Evolutionary conservation across 2,113 vertebrate genomes (phyloP), one percentile per base, ranked within the genome.

Genomic region (Aramus guarauna): DNA sequence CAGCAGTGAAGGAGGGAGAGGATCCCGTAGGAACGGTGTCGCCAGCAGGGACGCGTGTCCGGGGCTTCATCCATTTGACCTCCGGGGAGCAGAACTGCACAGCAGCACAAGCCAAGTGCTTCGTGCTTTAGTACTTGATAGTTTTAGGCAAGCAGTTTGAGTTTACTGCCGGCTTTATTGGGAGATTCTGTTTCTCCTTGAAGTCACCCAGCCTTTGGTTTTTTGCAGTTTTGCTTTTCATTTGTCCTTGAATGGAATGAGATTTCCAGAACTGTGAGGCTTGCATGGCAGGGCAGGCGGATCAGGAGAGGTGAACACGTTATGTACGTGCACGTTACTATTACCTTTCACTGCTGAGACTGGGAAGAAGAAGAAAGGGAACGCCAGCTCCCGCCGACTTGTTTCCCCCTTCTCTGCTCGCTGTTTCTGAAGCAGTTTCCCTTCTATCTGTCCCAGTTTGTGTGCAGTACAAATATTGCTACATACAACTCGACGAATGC

Each of bases 321-420:
- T 29, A 3, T 3, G 0, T 2, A 2, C 0, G 3, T 36, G 45
- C 8, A 4, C 1, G 5, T 0, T 52, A 17, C 36, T 23, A 0
- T n/a, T 12, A 9, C 16, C 24, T 43, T 1, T 41, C 32, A 9
- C 64, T 1, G 5, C 66, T 59, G 71, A 6, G 69, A 9, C 24
- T 20, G 56, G 74, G 36, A 47, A 48, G n/a, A 37, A 32, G n/a
- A 9, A 5, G 27, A 37, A 22, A 27, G 4, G 48, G 32, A 84
- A 16, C 1, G 1, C 6, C 64, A 8, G 2, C 43, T 82, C 32
- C 36, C n/a, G 37, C 15, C 45, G 2, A 0, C 15, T 6, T 8
- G 24, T 21, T 73, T 11, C 36, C 41, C 20, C 10, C 5, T 12
- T 37, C 47, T 27, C 55, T 14, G 15, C 59, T 85, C 3, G 0